These are phyloP conservation scores for Campylomormyrus tamandua DNA, from an alignment of 2,113 vertebrate genomes.

Conservation along the genomic window DNA sequence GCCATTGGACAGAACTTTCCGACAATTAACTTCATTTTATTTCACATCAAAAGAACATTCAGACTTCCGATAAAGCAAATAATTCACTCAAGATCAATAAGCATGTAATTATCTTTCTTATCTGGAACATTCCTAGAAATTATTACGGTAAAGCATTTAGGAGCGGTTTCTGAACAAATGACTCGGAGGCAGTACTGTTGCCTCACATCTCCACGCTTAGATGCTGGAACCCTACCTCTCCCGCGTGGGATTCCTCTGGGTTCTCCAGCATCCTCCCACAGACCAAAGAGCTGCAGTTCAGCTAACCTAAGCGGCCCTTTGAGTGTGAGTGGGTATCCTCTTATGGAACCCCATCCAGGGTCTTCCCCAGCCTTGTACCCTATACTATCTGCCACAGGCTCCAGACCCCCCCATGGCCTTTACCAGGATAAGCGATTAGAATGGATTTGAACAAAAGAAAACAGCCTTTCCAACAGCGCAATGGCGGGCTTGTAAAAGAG, in stretches of 20 bases:
- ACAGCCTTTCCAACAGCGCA: not conserved
- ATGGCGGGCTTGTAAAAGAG: not conserved
- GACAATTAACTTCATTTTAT: not conserved
- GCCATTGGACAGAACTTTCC: not conserved
- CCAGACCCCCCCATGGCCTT: too few relatives aligned
- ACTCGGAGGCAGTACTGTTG: not conserved
- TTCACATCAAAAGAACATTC: not conserved
- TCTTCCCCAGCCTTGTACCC: not conserved
- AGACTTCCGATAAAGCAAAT: not conserved
- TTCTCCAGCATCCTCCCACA: not conserved
- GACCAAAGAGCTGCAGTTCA: not conserved
- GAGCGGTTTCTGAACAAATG: not conserved
- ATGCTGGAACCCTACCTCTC: not conserved
- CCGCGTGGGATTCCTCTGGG: not conserved
- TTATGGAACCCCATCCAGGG: not conserved
- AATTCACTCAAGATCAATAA: not conserved
- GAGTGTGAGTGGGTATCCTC: too few relatives aligned
- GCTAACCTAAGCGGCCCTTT: not conserved
- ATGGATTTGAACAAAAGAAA: not conserved
- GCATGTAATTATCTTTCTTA: not conserved
- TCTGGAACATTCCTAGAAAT: not conserved
- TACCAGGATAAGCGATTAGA: too few relatives aligned
- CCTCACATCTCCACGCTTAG: not conserved
- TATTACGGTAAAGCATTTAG: not conserved
- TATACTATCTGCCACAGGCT: not conserved